Base-by-base conservation (phyloP, 1,140 invertebrate species). In the Brachionus asplanchnoidis region DNA sequence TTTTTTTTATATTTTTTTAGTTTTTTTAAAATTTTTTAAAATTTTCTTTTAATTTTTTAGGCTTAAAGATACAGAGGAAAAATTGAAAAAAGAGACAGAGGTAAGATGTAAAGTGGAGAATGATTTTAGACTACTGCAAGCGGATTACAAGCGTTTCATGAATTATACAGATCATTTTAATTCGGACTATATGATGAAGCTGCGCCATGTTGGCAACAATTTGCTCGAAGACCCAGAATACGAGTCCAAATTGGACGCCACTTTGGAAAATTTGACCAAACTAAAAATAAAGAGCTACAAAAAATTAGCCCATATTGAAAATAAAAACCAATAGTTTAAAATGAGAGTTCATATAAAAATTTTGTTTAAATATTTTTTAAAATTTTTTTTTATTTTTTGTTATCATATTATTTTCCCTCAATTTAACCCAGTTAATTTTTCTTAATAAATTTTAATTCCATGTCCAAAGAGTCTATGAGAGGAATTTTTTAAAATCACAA, bases 91-190 rank as follows among this genome's bases (percentile, higher is more conserved):
- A 84, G 88, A 88, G 85, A 85, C 87, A n/a, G 86, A 86, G 2
- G 85, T 86, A 46, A 87, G 86, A 75, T 73, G 85, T 50, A 85
- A 85, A 85, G 85, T 88, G 6, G 88, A 88, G 77, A 79, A 85
- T 60, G 88, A 89, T 85, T 89, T 89, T 68, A 86, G 86, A 84
- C 85, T 85, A 9, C 73, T 89, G 44, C 88, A 89, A 85, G 86
- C 86, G 8, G 88, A 89, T 84, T 89, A 89, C 84, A 86, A 86
- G 66, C 82, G 87, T 23, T 89, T 89, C 84, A 87, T 89, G 86
- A 87, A 89, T 79, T 87, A 89, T 84, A 88, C 88, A 3, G 88
- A 88, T 68, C 85, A 86, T 78, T 89, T 86, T 56, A 87, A 89
- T 86, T 89, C 88, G 1, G 88, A 89, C 68, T 89, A 88, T 82